Evolutionary conservation across 2,113 vertebrate genomes (phyloP).

Genomic region (Brienomyrus brachyistius): DNA sequence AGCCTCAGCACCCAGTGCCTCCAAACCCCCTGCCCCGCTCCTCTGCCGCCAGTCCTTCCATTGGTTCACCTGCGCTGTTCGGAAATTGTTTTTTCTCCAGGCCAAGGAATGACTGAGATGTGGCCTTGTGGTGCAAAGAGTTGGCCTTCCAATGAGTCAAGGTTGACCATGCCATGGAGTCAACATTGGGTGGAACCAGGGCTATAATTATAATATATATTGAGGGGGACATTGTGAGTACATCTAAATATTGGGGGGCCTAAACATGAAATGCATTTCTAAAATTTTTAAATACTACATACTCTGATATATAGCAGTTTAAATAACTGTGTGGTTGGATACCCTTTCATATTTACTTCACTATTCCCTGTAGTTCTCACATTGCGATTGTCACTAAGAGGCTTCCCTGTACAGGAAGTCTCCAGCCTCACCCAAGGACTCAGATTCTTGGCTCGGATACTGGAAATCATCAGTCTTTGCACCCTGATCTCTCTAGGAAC

Average conservation of each 20-base stretch:
- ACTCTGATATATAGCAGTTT: neutral
- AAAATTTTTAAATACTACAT: neutral
- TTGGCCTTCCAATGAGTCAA: conserved; percentile 24
- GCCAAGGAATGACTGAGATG: conserved; percentile 52
- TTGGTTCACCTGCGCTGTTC: conserved; percentile 60
- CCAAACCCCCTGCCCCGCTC: conserved; percentile 41
- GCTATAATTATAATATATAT: neutral
- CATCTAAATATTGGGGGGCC: neutral
- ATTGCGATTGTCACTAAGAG: neutral
- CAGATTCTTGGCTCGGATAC: conserved; percentile 6
- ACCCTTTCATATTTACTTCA: neutral
- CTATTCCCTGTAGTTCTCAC: neutral
- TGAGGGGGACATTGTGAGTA: neutral
- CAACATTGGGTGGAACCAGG: neutral
- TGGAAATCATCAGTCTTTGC: conserved; percentile 43
- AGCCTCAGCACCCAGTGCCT: conserved; percentile 49
- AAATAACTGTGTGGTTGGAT: neutral
- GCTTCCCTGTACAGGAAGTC: neutral
- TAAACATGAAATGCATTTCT: neutral
- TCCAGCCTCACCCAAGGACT: neutral
- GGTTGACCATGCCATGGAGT: neutral
- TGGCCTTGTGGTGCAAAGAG: conserved; percentile 46
- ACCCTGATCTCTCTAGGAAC: conserved; percentile 43
- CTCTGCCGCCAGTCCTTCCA: conserved; percentile 24
- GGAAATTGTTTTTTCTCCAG: conserved; percentile 38